Base-by-base conservation (phyloP, 2,797 vertebrate genomes). In the Pangasius larnaudii region DNA sequence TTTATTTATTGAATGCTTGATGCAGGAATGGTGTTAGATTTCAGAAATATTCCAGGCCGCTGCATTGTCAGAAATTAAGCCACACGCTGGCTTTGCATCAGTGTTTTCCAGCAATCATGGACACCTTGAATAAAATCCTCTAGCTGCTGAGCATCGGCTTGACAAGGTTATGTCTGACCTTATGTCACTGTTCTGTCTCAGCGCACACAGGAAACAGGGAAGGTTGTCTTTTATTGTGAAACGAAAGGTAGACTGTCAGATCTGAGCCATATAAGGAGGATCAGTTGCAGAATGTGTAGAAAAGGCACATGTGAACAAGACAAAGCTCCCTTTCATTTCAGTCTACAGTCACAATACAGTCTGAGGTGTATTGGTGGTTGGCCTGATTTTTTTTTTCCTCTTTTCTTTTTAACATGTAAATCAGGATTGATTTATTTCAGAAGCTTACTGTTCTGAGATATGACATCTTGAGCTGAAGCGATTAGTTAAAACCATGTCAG, bases 251-350 rank as follows among this genome's bases (percentile, higher is more conserved):
- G 30, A 5, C 46, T 30, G n/a, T 85, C 16, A 11, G 75, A 80
- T 80, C 30, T 59, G 71, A 24, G 33, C 36, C 7, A 10, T 27
- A 16, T 3, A 11, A 46, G 19, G 33, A 42, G 33, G 7, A 2
- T 27, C 22, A 14, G 33, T 75, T 56, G 58, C 27, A 74, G 53
- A 59, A 58, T 42, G 10, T 22, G 58, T 88, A 53, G 33, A 56
- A 27, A 67, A 19, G 61, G 19, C 33, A 33, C 42, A 67, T 51
- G 58, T 16, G 67, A 42, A 13, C 33, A 67, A 71, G 27, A 71
- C 63, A 61, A 85, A 63, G 83, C 49, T 30, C 5, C n/a, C n/a
- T 53, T n/a, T 59, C 84, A 58, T 81, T 71, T 78, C 71, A 74
- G 69, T 39, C 33, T 42, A 75, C 63, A 24, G 56, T 56, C 72